Conservation (phyloP, 2,797 vertebrate species). For the Yasuhikotakia modesta region DNA sequence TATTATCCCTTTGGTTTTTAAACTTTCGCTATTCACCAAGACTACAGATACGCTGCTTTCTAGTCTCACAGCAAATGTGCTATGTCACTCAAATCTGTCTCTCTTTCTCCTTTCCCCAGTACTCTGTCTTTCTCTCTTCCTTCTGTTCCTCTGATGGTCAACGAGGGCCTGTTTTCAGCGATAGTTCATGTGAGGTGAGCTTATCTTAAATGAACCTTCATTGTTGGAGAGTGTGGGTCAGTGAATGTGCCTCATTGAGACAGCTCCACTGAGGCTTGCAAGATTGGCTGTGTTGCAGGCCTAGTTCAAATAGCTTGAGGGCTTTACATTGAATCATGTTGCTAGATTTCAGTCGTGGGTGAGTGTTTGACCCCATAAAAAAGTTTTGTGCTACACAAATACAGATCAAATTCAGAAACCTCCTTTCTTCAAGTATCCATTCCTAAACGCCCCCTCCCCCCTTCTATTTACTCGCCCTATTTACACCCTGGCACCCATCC, state of each 20-base stretch:
- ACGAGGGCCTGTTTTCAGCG: slow-evolving; percentile 29
- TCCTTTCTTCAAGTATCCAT: not conserved
- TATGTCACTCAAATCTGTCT: slow-evolving; percentile 17
- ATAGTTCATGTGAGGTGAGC: slow-evolving; percentile 75
- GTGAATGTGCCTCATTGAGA: slow-evolving; percentile 75
- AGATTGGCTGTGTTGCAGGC: slow-evolving; percentile 77
- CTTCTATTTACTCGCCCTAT: slow-evolving; percentile 51
- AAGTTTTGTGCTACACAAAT: slow-evolving; percentile 33
- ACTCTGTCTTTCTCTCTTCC: not conserved
- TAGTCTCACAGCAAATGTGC: slow-evolving; percentile 28
- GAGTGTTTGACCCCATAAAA: slow-evolving; percentile 75
- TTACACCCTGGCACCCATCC: slow-evolving; percentile 59
- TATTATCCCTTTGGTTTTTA: slow-evolving; percentile 18
- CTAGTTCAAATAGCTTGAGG: slow-evolving; percentile 68
- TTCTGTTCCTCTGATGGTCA: not conserved
- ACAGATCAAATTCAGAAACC: slow-evolving; percentile 22
- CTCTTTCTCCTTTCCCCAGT: slow-evolving; percentile 4
- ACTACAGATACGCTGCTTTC: slow-evolving; percentile 39
- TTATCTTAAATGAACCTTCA: slow-evolving; percentile 49
- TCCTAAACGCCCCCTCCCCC: slow-evolving; percentile 19
- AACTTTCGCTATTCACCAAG: slow-evolving; percentile 10
- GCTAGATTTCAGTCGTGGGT: slow-evolving; percentile 77
- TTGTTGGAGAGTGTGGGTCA: slow-evolving; percentile 7
- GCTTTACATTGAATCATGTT: slow-evolving; percentile 72
- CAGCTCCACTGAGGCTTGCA: slow-evolving; percentile 81